Base-by-base conservation (phyloP, 2,888 invertebrate species). In the Reticulitermes lucifugus region DNA sequence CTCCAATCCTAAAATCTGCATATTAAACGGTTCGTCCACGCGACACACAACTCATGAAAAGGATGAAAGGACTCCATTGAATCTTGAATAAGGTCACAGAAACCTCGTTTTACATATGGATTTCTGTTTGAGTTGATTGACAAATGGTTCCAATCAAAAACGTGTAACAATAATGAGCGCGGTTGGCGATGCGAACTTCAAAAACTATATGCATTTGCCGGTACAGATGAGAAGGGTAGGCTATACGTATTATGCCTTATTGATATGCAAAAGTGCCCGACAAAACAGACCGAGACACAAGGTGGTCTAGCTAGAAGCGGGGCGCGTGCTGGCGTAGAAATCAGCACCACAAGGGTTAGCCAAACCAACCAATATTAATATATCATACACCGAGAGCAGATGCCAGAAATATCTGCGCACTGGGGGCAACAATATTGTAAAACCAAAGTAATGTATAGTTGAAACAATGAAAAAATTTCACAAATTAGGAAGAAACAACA, bases 131-230 rank as follows among this genome's bases (percentile, higher is more conserved):
- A 65, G n/a, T 65, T 85, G 86, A 87, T 86, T 86, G 86, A 87
- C 86, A 87, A 87, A 87, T 87, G 85, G 86, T 83, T 41, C 75
- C 86, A 86, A 86, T 87, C 86, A 84, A 84, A 87, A 81, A 70
- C 21, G n/a, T 43, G 81, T 70, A 70, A 81, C 81, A 81, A 81
- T 81, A 81, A 81, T 81, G 81, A 81, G 70, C 43, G 43, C 10
- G 43, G 41, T 59, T 51, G 59, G 77, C 21, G 77, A 73, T 41
- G 73, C 73, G 73, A 73, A 25, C 65, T 65, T 25, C 65, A 25
- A n/a, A 65, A 65, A 65, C 65, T 65, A 35, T 35, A 46, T 51
- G 22, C 41, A 75, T 75, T 75, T 25, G n/a, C 25, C 10, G 71
- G 71, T 55, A 46, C 12, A 51, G 83, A 25, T 43, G 22, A n/a